These are phyloP conservation scores for Anoplius nigerrimus DNA, from an alignment of 2,888 invertebrate species.

Conservation along the genomic window DNA sequence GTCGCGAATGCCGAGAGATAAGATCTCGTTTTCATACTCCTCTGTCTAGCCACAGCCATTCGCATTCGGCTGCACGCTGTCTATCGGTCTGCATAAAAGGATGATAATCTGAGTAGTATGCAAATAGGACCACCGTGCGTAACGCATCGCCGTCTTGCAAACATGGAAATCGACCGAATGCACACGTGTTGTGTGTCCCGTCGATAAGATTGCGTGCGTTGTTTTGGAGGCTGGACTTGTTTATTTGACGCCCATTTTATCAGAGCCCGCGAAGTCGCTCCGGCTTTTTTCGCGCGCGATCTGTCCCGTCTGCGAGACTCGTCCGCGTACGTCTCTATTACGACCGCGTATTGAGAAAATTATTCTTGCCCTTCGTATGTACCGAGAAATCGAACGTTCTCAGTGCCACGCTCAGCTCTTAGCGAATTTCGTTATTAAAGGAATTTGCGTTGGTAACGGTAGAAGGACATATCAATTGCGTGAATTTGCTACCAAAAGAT, in stretches of 20 bases:
- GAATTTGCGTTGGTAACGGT: too few relatives aligned
- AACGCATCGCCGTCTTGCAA: constrained; percentile 50
- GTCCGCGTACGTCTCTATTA: too few relatives aligned
- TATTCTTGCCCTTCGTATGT: too few relatives aligned
- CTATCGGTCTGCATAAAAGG: constrained; percentile 45
- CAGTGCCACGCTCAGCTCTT: too few relatives aligned
- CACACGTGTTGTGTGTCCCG: constrained; percentile 35
- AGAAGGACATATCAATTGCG: too few relatives aligned
- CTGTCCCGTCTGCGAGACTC: neutral
- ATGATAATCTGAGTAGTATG: constrained; percentile 57
- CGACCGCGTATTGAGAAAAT: too few relatives aligned
- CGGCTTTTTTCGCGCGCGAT: constrained; percentile 15
- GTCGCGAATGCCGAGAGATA: constrained; percentile 2
- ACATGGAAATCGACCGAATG: constrained; percentile 55
- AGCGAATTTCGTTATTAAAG: too few relatives aligned
- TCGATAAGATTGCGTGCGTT: constrained; percentile 56
- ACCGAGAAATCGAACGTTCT: too few relatives aligned
- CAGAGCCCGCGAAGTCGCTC: constrained; percentile 14
- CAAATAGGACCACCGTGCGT: constrained; percentile 54
- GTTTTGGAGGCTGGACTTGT: constrained; percentile 53
- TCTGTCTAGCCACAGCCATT: constrained; percentile 11
- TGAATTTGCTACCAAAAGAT: too few relatives aligned
- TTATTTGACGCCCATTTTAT: constrained; percentile 40
- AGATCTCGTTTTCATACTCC: constrained; percentile 1
- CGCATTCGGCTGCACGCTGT: constrained; percentile 11